phyloP scores from a whole-genome alignment of 1,140 invertebrate species.

The Drosophila nasuta region DNA sequence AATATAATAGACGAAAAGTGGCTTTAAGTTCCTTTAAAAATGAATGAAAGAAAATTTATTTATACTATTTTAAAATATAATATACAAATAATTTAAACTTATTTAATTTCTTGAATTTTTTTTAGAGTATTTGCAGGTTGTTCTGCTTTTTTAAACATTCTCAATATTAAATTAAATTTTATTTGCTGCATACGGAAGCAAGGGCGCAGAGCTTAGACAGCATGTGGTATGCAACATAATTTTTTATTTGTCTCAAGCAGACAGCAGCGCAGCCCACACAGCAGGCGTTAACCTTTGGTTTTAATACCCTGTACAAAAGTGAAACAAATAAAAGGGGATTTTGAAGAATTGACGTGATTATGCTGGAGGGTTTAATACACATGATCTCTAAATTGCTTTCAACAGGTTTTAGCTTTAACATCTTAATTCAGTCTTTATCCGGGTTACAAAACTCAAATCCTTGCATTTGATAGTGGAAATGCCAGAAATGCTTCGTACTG shows the following conservation, averaged over 20 bases:
- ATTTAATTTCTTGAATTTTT: not conserved
- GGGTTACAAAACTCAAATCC: conserved; percentile 21
- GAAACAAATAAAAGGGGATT: not conserved
- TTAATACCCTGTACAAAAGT: conserved; percentile 16
- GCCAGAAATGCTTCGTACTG: conserved; percentile 28
- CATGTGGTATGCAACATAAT: conserved; percentile 76
- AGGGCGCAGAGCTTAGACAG: conserved; percentile 38
- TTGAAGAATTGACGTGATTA: not conserved
- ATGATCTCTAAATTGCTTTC: not conserved
- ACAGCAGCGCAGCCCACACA: conserved; percentile 37
- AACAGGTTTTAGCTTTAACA: conserved; percentile 11
- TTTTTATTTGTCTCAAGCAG: conserved; percentile 65
- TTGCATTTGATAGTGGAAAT: conserved; percentile 41
- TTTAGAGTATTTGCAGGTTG: conserved; percentile 19
- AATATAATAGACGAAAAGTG: not conserved
- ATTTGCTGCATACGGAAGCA: conserved; percentile 52
- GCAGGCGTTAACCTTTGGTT: conserved; percentile 40
- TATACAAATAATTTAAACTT: not conserved
- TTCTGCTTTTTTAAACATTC: not conserved
- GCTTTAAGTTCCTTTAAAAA: not conserved
- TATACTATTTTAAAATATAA: not conserved
- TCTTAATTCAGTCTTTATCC: conserved; percentile 45
- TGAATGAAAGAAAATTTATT: not conserved
- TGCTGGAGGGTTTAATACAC: not conserved
- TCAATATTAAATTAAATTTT: conserved; percentile 66